phyloP scores from a whole-genome alignment of 2,113 vertebrate species.

The Sturnus vulgaris region DNA sequence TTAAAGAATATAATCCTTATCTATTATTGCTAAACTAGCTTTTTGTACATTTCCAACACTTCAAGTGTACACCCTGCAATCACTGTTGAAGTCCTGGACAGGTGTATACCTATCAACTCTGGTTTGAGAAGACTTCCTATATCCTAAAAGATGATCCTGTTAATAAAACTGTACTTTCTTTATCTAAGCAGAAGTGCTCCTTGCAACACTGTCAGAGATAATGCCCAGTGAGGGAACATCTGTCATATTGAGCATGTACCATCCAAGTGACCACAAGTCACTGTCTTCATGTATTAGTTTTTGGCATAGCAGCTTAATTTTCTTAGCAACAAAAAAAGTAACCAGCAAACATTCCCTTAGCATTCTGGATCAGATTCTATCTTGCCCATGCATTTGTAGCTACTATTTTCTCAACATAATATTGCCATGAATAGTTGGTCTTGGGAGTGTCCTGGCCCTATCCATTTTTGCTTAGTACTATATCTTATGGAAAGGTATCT shows the following conservation, averaged over 20 bases:
- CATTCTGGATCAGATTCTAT: background rate
- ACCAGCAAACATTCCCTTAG: background rate
- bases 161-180: background rate
- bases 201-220: background rate
- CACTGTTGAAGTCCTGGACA: background rate
- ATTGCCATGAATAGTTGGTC: background rate
- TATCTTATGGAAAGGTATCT: background rate
- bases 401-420: background rate
- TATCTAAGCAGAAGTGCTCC: background rate
- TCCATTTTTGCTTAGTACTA: background rate
- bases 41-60: background rate
- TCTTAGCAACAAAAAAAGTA: background rate
- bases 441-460: background rate
- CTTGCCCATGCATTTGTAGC: background rate
- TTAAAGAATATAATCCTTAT: background rate
- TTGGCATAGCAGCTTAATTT: background rate
- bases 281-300: background rate
- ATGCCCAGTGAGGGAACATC: background rate
- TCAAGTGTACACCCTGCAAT: background rate
- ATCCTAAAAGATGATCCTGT: background rate
- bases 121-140: background rate
- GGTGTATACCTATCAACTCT: background rate
- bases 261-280: background rate
- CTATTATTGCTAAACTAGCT: background rate
- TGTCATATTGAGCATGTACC: background rate